Evolutionary conservation across 2,113 vertebrate species (phyloP), one percentile per base, ranked within the genome.

Genomic region (Butorides virescens): DNA sequence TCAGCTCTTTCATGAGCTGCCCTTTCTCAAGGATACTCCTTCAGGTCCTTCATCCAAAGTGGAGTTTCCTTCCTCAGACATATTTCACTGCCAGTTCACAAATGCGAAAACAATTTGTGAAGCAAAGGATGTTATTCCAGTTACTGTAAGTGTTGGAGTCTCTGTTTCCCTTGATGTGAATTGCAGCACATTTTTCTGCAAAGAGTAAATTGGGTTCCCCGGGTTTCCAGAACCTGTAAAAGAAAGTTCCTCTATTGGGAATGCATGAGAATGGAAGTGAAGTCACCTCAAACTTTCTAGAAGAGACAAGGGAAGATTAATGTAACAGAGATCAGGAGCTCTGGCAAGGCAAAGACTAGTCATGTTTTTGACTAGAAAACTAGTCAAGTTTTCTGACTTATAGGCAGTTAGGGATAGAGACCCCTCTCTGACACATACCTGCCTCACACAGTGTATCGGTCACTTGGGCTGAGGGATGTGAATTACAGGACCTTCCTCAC

Each of bases 141-240:
- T 96, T 97, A 47, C 86, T 79, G 30, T 92, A 92, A 65, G 82
- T 94, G 74, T 2, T 95, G 36, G 86, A 12, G 19, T 94, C 94
- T 39, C 0, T 58, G 0, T 79, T 93, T 68, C 88, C 92, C 50
- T 92, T 97, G 34, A 96, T 5, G 1, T 93, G 94, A 90, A 96
- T 92, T 49, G 94, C 96, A 86, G 71, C 92, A 88, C 94, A 96
- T 72, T 75, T 95, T 92, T 96, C 95, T 79, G 82, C 90, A 92
- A 97, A 93, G 62, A 95, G 85, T 36, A 97, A 76, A 76, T 94
- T 94, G 6, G 94, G 90, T 84, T 97, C 94, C 10, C 91, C 91
- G 1, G 88, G 94, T 36, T 97, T 97, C 96, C 96, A 96, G 78
- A 95, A 97, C 71, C 95, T 97, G 92, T 58, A 88, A 92, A 92